Percentiles rank a stretch among this genome's conserved stretches.
Conservation (phyloP, 2,113 vertebrate species). For the Paralichthys olivaceus region DNA sequence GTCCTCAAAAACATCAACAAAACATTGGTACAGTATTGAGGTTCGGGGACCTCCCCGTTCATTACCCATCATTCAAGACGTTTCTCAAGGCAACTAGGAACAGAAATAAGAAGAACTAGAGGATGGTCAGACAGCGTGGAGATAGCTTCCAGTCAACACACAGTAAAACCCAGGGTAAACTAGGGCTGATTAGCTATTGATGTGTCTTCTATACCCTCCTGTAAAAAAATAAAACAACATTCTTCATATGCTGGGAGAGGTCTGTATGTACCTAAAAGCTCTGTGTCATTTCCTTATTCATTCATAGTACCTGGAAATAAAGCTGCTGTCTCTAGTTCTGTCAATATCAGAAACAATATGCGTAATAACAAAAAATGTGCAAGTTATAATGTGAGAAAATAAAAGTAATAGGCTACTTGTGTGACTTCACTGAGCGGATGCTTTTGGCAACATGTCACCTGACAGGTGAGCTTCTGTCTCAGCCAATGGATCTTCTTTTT, state of each 20-base stretch:
- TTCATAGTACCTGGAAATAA: constrained; percentile 74
- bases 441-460: constrained; percentile 59
- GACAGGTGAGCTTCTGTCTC: constrained; percentile 21
- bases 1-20: constrained; percentile 56
- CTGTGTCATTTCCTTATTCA: constrained; percentile 33
- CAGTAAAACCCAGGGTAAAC: constrained; percentile 33
- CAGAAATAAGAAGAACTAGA: constrained; percentile 35
- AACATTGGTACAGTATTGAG: constrained; percentile 70
- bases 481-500: constrained; percentile 12
- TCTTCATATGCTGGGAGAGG: constrained; percentile 68
- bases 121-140: constrained; percentile 21
- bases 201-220: constrained; percentile 18
- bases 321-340: constrained; percentile 53
- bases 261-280: constrained; percentile 66
- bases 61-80: constrained; percentile 65
- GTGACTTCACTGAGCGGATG: constrained; percentile 67
- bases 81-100: constrained; percentile 78
- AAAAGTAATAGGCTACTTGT: constrained; percentile 60
- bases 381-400: constrained; percentile 47
- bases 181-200: constrained; percentile 28
- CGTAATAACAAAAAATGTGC: constrained; percentile 54
- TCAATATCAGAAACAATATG: constrained; percentile 36
- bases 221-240: constrained; percentile 35
- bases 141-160: constrained; percentile 58
- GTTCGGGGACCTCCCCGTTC: constrained; percentile 30